Evolutionary conservation across 2,113 vertebrate species (phyloP).

Genomic region (Nothobranchius furzeri): DNA sequence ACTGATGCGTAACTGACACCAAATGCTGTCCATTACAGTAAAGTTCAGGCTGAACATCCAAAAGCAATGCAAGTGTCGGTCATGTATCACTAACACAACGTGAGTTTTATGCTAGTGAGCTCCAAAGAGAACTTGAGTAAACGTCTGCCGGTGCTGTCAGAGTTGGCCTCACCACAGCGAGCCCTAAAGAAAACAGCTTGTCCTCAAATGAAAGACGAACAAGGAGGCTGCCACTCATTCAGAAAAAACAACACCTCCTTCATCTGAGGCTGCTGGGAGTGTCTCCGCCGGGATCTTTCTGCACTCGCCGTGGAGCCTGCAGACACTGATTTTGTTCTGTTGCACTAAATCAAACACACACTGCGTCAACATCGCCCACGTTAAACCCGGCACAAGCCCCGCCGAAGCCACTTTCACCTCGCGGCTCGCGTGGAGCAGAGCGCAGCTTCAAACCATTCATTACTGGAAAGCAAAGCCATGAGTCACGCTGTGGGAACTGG

Average conservation of each 20-base stretch:
- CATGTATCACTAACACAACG: conserved; percentile 14
- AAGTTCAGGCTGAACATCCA: too few species aligned
- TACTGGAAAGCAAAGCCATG: conserved; percentile 30
- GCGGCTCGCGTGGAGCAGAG: background rate
- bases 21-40: too few species aligned
- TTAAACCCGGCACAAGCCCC: background rate
- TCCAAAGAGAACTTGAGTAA: background rate
- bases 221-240: conserved; percentile 52
- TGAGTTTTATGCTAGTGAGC: background rate
- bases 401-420: background rate
- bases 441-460: conserved; percentile 4
- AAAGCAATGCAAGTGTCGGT: too few species aligned
- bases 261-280: conserved; percentile 39
- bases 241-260: conserved; percentile 61
- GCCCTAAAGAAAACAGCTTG: conserved; percentile 31
- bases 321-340: background rate
- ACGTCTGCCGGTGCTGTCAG: background rate
- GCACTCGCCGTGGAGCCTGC: conserved; percentile 9
- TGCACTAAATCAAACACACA: background rate
- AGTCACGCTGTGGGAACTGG: conserved; percentile 27
- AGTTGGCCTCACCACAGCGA: background rate
- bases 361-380: background rate
- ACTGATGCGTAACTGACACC: too few species aligned
- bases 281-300: conserved; percentile 35
- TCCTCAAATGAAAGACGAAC: conserved; percentile 17